phyloP scores from a whole-genome alignment of 2,797 vertebrate species.

The Salarias fasciatus region DNA sequence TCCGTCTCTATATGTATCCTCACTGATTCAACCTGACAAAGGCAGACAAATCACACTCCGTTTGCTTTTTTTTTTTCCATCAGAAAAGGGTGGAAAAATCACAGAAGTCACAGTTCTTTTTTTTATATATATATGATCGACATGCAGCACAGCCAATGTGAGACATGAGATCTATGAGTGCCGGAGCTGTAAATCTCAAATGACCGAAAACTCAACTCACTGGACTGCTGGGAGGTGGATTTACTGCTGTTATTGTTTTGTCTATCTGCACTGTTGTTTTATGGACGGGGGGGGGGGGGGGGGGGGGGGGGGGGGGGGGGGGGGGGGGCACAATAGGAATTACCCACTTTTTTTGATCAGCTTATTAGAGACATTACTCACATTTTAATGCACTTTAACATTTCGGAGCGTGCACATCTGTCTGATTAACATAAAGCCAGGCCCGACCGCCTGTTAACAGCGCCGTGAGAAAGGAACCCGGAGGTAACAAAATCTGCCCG shows the following conservation, averaged over 20 bases:
- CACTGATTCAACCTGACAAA: slow-evolving; percentile 51
- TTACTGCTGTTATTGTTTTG: slow-evolving; percentile 37
- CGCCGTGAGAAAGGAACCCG: too few species aligned
- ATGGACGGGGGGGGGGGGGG: background rate
- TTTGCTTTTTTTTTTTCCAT: slow-evolving; percentile 14
- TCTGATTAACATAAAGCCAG: background rate
- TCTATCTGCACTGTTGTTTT: slow-evolving; percentile 9
- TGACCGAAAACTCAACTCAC: slow-evolving; percentile 23
- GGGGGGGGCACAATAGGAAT: slow-evolving; percentile 16
- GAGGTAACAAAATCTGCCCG: background rate
- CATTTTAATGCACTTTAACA: background rate
- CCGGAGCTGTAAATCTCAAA: slow-evolving; percentile 26
- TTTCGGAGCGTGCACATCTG: background rate
- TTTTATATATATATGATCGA: slow-evolving; percentile 32
- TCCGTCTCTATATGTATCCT: slow-evolving; percentile 9
- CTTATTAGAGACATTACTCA: background rate
- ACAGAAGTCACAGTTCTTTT: slow-evolving; percentile 34
- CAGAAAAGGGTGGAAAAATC: slow-evolving; percentile 28
- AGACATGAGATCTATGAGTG: slow-evolving; percentile 33
- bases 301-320: too few species aligned
- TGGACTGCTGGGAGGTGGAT: slow-evolving; percentile 13
- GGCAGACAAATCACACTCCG: slow-evolving; percentile 39
- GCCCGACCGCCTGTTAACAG: too few species aligned
- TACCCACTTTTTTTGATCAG: background rate
- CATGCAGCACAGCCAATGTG: slow-evolving; percentile 21